These are phyloP conservation scores for Halcyon badia DNA, from an alignment of 2,797 vertebrate genomes.

Conservation along the genomic window DNA sequence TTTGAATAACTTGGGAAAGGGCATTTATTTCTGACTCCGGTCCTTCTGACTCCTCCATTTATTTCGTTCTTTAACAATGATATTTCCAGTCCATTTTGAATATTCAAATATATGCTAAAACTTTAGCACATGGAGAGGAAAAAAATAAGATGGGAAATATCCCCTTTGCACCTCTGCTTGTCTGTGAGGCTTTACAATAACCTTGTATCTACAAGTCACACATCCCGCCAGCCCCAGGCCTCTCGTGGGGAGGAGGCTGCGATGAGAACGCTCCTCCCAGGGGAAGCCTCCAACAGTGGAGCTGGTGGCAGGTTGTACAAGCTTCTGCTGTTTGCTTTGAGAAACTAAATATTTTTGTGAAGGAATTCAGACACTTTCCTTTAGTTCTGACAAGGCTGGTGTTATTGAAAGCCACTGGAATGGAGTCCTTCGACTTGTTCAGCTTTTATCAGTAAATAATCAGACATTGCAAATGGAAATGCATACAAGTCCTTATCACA, in stretches of 20 bases:
- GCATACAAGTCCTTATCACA: neutral
- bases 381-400: neutral
- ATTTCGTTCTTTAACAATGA: neutral
- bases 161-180: no score
- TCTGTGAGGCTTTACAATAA: neutral
- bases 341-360: neutral
- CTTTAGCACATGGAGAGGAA: neutral
- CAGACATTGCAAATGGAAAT: slow-evolving; percentile 39
- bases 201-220: neutral
- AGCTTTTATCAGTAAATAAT: slow-evolving; percentile 15
- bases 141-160: neutral
- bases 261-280: accelerated
- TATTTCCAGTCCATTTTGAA: neutral
- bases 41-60: neutral
- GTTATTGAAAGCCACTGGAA: neutral
- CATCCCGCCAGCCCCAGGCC: neutral
- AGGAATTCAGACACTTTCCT: neutral
- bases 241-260: accelerated
- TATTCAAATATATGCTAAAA: neutral
- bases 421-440: neutral
- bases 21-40: neutral
- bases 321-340: neutral
- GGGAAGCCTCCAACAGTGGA: accelerated
- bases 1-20: neutral
- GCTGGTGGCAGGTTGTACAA: neutral